These are phyloP conservation scores for Lophius americanus DNA, from an alignment of 2,797 vertebrate species.

Conservation along the genomic window DNA sequence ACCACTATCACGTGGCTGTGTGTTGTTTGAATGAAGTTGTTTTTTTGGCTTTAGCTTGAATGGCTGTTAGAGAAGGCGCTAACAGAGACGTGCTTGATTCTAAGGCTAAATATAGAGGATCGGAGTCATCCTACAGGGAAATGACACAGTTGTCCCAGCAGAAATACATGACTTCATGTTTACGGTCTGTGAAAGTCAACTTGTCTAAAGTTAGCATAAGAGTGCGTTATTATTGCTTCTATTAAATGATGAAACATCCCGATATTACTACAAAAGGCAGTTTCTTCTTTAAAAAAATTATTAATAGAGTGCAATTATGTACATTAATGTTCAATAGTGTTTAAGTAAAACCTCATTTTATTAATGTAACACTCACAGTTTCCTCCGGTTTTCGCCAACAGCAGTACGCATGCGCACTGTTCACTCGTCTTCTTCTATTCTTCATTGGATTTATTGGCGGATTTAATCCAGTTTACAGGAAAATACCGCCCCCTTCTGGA, in stretches of 20 bases:
- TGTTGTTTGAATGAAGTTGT: not conserved
- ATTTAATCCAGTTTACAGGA: accelerated
- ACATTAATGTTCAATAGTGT: accelerated
- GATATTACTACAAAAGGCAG: not conserved
- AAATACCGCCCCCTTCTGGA: not conserved
- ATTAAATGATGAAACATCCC: too few species aligned
- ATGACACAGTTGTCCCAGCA: accelerated
- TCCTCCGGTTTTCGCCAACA: not conserved
- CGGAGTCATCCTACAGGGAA: not conserved
- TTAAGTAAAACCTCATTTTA: not conserved
- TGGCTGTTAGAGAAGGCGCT: not conserved
- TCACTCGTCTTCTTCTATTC: not conserved
- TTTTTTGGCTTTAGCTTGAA: not conserved
- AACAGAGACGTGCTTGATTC: not conserved
- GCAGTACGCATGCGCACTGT: accelerated
- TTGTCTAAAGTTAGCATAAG: not conserved
- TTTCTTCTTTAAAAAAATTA: not conserved
- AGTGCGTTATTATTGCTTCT: not conserved
- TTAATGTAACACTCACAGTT: not conserved
- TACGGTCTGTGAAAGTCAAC: not conserved
- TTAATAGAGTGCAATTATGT: too few species aligned
- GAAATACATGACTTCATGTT: not conserved
- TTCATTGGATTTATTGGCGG: not conserved
- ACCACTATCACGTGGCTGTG: not conserved
- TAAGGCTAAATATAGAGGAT: not conserved